These are phyloP conservation scores for Hucho hucho DNA, from an alignment of 2,113 vertebrate species.

Conservation along the genomic window DNA sequence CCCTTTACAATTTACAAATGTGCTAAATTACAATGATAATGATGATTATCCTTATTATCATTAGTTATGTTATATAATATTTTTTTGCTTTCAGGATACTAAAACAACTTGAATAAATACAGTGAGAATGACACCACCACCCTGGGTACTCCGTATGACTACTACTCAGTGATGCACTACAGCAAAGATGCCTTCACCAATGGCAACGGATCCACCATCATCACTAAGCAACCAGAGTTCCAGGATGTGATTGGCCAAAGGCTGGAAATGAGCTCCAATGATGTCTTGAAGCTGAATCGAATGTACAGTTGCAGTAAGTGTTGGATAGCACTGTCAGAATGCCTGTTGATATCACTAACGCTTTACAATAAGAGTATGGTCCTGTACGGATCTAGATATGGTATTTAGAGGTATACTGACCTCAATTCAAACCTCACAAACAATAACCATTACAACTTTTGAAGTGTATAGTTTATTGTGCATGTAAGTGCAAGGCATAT, in stretches of 20 bases:
- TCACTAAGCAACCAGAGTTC: conserved; percentile 76
- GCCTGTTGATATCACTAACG: fast-evolving
- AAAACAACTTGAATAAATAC: conserved; percentile 72
- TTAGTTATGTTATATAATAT: no score
- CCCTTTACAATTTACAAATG: no score
- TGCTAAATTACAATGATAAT: no score
- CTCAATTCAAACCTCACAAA: no score
- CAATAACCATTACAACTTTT: no score
- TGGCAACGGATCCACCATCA: conserved; percentile 65
- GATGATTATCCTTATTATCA: no score
- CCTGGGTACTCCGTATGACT: conserved; percentile 81
- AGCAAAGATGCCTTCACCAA: conserved; percentile 66
- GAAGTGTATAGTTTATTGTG: no score
- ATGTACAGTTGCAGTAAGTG: conserved; percentile 86
- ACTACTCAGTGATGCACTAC: conserved; percentile 84
- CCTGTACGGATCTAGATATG: no score
- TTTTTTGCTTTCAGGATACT: conserved; percentile 53
- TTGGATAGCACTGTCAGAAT: no score
- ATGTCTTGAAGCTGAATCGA: conserved; percentile 76
- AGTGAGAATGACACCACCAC: conserved; percentile 55
- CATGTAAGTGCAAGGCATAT: no score
- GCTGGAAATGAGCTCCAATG: conserved; percentile 82
- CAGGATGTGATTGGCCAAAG: conserved; percentile 83
- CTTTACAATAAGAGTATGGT: not conserved
- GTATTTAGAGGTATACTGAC: no score